Percentiles rank a stretch among this genome's conserved stretches.
phyloP scores from a whole-genome alignment of 2,888 invertebrate genomes.

The Netelia fuscicornis region DNA sequence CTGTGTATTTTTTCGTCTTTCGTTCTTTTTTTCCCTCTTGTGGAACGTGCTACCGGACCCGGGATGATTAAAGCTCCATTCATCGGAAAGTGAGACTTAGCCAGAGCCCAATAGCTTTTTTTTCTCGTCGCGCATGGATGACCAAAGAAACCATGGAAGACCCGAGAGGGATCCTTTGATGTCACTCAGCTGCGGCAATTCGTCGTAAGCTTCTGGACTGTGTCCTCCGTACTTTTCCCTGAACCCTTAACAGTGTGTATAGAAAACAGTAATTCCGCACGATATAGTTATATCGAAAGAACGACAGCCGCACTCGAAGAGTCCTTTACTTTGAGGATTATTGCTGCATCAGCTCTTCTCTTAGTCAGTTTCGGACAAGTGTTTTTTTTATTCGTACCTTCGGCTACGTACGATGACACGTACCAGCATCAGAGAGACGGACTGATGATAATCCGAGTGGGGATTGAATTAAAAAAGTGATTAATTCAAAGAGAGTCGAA shows the following conservation, averaged over 20 bases:
- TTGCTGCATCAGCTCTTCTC: conserved; percentile 37
- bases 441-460: neutral
- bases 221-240: conserved; percentile 4
- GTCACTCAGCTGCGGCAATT: conserved; percentile 54
- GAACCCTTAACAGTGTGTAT: conserved; percentile 21
- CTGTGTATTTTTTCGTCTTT: conserved; percentile 61
- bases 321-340: conserved; percentile 65
- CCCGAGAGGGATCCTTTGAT: conserved; percentile 62
- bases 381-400: conserved; percentile 17
- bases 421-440: conserved; percentile 10
- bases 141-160: conserved; percentile 46
- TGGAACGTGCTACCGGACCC: conserved; percentile 51
- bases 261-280: conserved; percentile 48
- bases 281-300: conserved; percentile 17
- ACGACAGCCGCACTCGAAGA: neutral
- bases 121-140: conserved; percentile 54
- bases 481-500: conserved; percentile 13
- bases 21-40: conserved; percentile 24
- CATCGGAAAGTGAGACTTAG: conserved; percentile 59
- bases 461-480: conserved; percentile 1
- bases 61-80: conserved; percentile 63
- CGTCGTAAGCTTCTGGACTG: conserved; percentile 54
- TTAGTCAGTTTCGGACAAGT: conserved; percentile 52
- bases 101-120: conserved; percentile 38
- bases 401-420: neutral